Conservation (phyloP, 2,888 invertebrate genomes). For the Megalurothrips usitatus region DNA sequence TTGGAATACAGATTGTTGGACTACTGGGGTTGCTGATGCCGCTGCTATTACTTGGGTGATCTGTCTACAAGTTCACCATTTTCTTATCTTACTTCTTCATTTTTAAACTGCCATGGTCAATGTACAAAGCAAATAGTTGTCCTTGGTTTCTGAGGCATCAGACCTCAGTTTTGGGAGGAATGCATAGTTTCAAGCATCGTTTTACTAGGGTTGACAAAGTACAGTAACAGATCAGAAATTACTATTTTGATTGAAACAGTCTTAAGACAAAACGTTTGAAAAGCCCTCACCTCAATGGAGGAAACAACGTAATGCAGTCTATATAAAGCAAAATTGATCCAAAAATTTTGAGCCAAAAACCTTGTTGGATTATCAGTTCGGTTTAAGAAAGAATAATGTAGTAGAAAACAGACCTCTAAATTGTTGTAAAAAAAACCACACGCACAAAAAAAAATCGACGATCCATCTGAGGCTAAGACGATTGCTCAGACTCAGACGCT, state of each 20-base stretch:
- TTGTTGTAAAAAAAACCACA: background rate
- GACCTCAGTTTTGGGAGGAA: background rate
- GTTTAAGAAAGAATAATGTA: too few species aligned
- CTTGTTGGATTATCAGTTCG: too few species aligned
- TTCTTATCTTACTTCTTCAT: background rate
- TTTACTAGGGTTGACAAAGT: too few species aligned
- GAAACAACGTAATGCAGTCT: too few species aligned
- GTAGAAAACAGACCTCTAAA: background rate
- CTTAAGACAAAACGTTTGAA: background rate
- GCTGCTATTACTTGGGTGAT: background rate
- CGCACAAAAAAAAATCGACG: background rate
- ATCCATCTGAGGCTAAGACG: background rate
- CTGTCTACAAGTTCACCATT: background rate
- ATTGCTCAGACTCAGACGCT: constrained; percentile 35
- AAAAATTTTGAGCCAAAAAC: too few species aligned
- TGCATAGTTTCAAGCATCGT: background rate
- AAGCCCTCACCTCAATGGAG: too few species aligned
- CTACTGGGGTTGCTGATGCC: background rate
- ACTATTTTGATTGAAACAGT: background rate
- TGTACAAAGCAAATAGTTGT: background rate
- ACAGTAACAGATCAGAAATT: background rate
- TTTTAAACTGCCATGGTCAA: background rate
- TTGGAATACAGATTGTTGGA: background rate
- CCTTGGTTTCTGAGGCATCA: background rate
- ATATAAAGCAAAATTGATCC: too few species aligned